phyloP scores from a whole-genome alignment of 2,797 vertebrate species.

The Calcarius lapponicus region DNA sequence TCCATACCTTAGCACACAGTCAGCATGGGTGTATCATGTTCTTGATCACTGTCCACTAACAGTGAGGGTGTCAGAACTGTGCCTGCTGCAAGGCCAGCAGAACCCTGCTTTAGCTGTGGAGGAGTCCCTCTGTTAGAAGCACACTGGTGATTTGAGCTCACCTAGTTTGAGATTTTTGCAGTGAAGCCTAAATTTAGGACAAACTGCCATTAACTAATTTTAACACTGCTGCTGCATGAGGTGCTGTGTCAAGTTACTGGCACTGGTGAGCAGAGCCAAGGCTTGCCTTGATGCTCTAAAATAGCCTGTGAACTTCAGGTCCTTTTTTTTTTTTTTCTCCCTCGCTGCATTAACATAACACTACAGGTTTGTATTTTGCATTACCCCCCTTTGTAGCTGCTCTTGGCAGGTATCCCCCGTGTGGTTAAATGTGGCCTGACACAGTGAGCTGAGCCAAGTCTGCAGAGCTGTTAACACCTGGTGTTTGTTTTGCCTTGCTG shows the following conservation, averaged over 20 bases:
- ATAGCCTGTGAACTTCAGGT: neutral
- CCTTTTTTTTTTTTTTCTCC: neutral
- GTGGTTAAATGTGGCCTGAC: neutral
- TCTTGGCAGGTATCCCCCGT: neutral
- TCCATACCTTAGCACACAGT: rapidly evolving
- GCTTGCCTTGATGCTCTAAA: neutral
- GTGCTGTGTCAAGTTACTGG: neutral
- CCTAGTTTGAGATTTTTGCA: neutral
- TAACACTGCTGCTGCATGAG: neutral
- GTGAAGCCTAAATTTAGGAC: neutral
- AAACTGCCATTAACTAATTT: neutral
- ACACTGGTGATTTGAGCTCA: neutral
- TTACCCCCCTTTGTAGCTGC: neutral
- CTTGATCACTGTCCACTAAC: neutral
- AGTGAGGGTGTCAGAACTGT: neutral
- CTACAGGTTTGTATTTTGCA: rapidly evolving
- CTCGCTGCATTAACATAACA: neutral
- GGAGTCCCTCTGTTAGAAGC: neutral
- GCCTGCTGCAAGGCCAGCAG: neutral
- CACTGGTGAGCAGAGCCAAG: rapidly evolving
- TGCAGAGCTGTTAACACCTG: neutral
- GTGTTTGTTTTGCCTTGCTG: neutral
- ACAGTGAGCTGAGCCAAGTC: neutral
- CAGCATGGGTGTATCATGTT: neutral
- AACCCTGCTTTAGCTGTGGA: neutral